Evolutionary conservation across 2,113 vertebrate genomes (phyloP), one percentile per base, ranked within the genome.

Genomic region (Grus americana): DNA sequence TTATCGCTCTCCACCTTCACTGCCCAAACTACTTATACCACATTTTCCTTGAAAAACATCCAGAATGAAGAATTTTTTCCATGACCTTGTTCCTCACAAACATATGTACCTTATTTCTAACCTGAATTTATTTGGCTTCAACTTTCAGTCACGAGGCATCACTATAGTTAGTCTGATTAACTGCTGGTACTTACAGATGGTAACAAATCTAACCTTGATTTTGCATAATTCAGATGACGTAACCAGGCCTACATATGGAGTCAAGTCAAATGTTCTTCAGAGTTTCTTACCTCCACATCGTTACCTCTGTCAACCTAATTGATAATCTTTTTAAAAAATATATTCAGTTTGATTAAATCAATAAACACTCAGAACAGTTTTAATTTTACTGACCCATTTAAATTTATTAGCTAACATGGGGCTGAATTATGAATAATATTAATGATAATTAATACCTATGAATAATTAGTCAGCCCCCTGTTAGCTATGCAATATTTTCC

Each of bases 91-190:
- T 94, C 50, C 42, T 32, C n/a, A 92, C 71, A 87, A 92, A 91
- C 70, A 76, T 70, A 81, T 73, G 93, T 62, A 91, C 65, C 62
- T 93, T 93, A 82, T 93, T 96, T 81, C 49, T 62, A 93, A 89
- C 34, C 62, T 67, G 83, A 84, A 70, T 86, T 80, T 92, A 80
- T 63, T 78, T 85, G 88, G 85, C 81, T 92, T 85, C 89, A 75
- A 10, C 75, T 81, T 68, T 55, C 73, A 95, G 61, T 78, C 83
- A 87, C 0, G 0, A 46, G 38, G n/a, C 65, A 78, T 59, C 76
- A 72, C 49, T 90, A 73, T 4, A 70, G 46, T 80, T 95, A 90
- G 59, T 58, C 75, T 90, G 92, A 88, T 86, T 90, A 95, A 86
- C 67, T 88, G 87, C 79, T 90, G 55, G 59, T 93, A 79, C 72